Conservation (phyloP, 2,797 vertebrate species). For the Lepus oiostolus region DNA sequence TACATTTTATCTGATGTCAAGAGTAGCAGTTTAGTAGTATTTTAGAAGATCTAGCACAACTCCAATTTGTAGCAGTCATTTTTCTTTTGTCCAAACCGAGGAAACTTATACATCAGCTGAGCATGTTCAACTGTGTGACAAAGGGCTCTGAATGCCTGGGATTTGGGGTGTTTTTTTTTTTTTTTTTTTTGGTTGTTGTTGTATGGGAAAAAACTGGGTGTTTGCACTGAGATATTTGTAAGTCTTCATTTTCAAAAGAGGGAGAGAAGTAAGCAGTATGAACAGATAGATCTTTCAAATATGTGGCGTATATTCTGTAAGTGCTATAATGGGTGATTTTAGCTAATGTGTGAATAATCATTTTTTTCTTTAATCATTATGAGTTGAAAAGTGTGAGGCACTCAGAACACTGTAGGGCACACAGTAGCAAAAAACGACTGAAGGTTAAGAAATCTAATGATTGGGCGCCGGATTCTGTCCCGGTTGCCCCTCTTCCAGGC, state of each 20-base stretch:
- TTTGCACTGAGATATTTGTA: neutral
- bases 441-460: neutral
- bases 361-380: neutral
- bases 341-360: neutral
- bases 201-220: neutral
- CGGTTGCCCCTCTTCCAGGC: too few relatives aligned
- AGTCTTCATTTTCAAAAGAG: conserved; percentile 28
- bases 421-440: neutral
- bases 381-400: neutral
- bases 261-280: neutral
- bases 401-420: neutral
- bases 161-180: neutral
- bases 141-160: neutral
- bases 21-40: neutral
- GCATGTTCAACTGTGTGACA: neutral
- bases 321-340: neutral
- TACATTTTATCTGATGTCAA: neutral
- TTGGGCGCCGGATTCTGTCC: neutral
- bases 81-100: neutral
- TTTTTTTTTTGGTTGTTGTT: neutral
- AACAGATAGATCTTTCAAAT: neutral
- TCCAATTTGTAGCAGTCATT: neutral
- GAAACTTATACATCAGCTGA: neutral
- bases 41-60: neutral
- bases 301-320: neutral